Percentiles rank a stretch among this genome's conserved stretches.
Evolutionary conservation across 1,140 invertebrate genomes (phyloP).

Genomic region (Eurosta solidaginis): DNA sequence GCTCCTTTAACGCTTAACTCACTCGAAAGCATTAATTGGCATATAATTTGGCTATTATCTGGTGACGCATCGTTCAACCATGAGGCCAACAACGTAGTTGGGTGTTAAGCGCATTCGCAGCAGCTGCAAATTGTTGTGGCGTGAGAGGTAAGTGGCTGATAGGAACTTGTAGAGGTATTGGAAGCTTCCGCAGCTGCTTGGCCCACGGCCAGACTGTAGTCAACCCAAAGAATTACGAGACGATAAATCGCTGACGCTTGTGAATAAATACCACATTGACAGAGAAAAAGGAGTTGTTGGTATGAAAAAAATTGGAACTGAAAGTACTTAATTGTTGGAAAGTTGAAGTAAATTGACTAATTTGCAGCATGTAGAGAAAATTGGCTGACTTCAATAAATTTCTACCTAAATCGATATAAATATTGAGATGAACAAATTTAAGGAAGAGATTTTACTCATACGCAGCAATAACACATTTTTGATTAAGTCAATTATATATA

Average conservation of each 20-base stretch:
- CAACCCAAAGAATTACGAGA: background rate
- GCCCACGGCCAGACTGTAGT: background rate
- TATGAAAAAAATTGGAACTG: background rate
- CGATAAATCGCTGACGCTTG: constrained; percentile 11
- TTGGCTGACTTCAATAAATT: background rate
- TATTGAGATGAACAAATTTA: background rate
- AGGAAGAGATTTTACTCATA: background rate
- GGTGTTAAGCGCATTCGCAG: background rate
- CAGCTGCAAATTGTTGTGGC: background rate
- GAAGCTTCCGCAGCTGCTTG: too few species aligned
- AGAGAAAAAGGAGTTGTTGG: background rate
- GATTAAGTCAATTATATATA: constrained; percentile 4
- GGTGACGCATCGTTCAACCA: background rate
- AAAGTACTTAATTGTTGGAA: background rate
- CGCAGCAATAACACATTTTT: background rate
- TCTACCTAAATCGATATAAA: background rate
- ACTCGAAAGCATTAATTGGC: constrained; percentile 19
- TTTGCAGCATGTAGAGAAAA: background rate
- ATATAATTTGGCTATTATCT: constrained; percentile 23
- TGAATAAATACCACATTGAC: background rate
- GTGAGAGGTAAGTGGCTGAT: too few species aligned
- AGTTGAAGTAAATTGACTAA: background rate
- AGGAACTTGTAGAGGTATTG: too few species aligned
- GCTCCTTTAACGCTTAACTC: background rate
- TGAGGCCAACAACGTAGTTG: background rate